Evolutionary conservation across 2,113 vertebrate genomes (phyloP).

Genomic region (Stercorarius parasiticus): DNA sequence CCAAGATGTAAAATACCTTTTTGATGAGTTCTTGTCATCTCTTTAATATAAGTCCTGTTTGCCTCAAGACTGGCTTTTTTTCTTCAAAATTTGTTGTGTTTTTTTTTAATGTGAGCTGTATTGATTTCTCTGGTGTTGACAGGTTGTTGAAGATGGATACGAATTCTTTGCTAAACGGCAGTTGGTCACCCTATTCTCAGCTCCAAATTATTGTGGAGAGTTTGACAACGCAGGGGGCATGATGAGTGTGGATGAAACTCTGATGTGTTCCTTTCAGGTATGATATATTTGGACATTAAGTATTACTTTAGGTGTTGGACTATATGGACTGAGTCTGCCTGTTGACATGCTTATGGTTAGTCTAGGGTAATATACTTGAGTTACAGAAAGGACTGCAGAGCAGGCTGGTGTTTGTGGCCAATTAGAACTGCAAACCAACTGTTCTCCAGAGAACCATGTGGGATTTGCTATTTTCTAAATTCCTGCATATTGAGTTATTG

Average conservation of each 20-base stretch:
- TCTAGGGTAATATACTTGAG: not conserved
- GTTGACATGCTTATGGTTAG: not conserved
- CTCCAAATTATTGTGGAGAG: constrained; percentile 94
- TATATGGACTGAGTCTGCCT: not conserved
- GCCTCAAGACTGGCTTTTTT: not conserved
- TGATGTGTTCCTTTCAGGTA: constrained; percentile 98
- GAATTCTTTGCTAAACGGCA: constrained; percentile 96
- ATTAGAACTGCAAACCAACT: not conserved
- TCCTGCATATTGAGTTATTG: not conserved
- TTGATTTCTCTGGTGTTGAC: constrained; percentile 44
- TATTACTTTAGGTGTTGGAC: not conserved
- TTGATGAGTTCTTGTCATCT: not conserved
- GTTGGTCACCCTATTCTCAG: constrained; percentile 92
- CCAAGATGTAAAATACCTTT: not conserved
- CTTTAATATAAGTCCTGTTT: not conserved
- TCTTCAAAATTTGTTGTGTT: not conserved
- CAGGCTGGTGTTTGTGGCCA: not conserved
- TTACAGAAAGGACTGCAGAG: not conserved
- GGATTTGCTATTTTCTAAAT: not conserved
- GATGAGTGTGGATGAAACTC: constrained; percentile 96
- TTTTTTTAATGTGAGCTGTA: not conserved
- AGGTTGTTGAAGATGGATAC: constrained; percentile 95
- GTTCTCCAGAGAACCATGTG: not conserved
- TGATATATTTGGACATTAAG: not conserved
- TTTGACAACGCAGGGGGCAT: constrained; percentile 96